These are phyloP conservation scores for Erpetoichthys calabaricus DNA, from an alignment of 2,797 vertebrate species.

Conservation along the genomic window DNA sequence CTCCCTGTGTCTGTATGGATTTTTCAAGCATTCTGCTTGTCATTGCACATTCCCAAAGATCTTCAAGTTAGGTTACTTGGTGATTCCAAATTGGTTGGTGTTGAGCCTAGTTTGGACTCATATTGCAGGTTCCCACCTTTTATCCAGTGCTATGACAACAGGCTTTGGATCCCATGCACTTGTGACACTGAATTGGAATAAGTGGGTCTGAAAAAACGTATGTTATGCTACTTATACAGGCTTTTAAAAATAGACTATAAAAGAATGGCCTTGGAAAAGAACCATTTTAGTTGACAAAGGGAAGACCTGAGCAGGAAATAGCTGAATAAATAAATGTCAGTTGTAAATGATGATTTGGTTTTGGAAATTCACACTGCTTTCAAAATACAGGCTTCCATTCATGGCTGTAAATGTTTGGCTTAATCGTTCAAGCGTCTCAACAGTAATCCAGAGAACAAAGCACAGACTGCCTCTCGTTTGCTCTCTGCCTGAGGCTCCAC, in stretches of 20 bases:
- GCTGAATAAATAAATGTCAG: constrained; percentile 1
- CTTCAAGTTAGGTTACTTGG: too few relatives aligned
- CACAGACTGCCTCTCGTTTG: not conserved
- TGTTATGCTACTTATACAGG: constrained; percentile 21
- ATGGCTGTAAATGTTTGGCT: not conserved
- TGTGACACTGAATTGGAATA: too few relatives aligned
- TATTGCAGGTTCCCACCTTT: too few relatives aligned
- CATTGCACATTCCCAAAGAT: too few relatives aligned
- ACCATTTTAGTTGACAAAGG: not conserved
- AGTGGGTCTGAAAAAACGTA: too few relatives aligned
- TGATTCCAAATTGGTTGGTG: too few relatives aligned
- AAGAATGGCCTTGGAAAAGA: not conserved
- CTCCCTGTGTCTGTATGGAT: too few relatives aligned
- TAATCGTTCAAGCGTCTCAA: constrained; percentile 14
- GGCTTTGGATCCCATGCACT: too few relatives aligned
- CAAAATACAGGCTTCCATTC: constrained; percentile 5
- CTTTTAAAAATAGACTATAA: not conserved
- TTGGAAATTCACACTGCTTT: not conserved
- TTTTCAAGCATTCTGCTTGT: too few relatives aligned
- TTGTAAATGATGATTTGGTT: constrained; percentile 4
- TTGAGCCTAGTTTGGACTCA: too few relatives aligned
- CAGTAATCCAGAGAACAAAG: constrained; percentile 8
- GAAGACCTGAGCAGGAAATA: not conserved
- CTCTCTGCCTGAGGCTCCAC: not conserved
- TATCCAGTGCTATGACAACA: too few relatives aligned